Percentiles rank a stretch among this genome's conserved stretches.
These are phyloP conservation scores for Drosophila buzzatii DNA, from an alignment of 2,888 invertebrate species.

Conservation along the genomic window DNA sequence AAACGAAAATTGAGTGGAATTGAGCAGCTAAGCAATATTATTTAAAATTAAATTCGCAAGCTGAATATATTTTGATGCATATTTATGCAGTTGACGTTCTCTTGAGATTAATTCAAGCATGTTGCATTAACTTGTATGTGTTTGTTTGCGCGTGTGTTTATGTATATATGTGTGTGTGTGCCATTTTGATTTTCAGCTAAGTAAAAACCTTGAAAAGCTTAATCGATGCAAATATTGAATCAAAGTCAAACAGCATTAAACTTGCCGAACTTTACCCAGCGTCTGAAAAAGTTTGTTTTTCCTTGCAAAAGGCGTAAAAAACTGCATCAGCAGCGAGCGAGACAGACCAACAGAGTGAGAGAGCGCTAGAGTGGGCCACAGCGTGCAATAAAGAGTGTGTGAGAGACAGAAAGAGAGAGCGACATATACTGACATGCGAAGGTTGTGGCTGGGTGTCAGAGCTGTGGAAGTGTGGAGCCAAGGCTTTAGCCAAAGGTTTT, in stretches of 20 bases:
- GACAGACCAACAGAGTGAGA: conserved; percentile 8
- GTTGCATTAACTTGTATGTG: not conserved
- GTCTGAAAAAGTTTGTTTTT: conserved; percentile 68
- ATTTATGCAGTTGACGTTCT: conserved; percentile 31
- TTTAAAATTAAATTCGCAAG: conserved; percentile 11
- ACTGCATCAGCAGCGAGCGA: conserved; percentile 45
- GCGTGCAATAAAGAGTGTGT: conserved; percentile 1
- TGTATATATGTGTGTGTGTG: conserved; percentile 3
- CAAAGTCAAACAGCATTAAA: conserved; percentile 79
- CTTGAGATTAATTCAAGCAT: conserved; percentile 26
- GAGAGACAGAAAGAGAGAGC: conserved; percentile 3
- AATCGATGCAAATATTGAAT: conserved; percentile 79
- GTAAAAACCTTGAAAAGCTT: conserved; percentile 62
- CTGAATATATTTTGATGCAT: not conserved
- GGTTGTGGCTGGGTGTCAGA: conserved; percentile 29
- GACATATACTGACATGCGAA: conserved; percentile 32
- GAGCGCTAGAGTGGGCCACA: not conserved
- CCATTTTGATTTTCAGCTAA: conserved; percentile 46
- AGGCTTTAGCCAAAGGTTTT: conserved; percentile 51
- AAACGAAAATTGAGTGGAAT: not conserved
- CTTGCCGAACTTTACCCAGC: conserved; percentile 76
- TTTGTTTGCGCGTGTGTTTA: not conserved
- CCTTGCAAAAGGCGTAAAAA: conserved; percentile 61
- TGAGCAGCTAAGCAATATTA: not conserved
- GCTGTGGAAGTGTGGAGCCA: conserved; percentile 38